These are phyloP conservation scores for Atethmia centrago DNA, from an alignment of 2,888 invertebrate genomes.

Conservation along the genomic window DNA sequence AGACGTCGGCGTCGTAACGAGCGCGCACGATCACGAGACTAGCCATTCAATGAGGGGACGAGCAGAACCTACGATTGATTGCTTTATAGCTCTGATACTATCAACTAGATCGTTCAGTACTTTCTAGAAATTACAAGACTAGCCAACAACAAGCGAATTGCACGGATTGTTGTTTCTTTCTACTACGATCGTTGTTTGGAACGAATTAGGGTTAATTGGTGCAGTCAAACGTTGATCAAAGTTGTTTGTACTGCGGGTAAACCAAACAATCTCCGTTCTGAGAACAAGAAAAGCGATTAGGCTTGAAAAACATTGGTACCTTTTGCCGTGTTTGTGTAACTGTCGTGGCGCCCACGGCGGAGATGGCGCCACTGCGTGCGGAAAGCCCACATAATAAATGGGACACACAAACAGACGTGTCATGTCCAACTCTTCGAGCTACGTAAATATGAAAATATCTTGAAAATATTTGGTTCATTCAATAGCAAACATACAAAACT, in stretches of 20 bases:
- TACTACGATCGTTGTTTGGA: constrained; percentile 51
- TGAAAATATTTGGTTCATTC: neutral
- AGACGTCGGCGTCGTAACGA: constrained; percentile 23
- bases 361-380: constrained; percentile 45
- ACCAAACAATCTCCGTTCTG: constrained; percentile 43
- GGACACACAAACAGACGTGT: constrained; percentile 66
- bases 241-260: constrained; percentile 50
- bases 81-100: constrained; percentile 42
- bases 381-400: constrained; percentile 64
- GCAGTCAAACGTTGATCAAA: constrained; percentile 64
- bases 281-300: constrained; percentile 53
- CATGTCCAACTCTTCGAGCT: neutral
- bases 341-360: constrained; percentile 13
- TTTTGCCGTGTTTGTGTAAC: constrained; percentile 54
- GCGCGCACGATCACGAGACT: constrained; percentile 50
- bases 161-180: constrained; percentile 60
- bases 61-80: constrained; percentile 42
- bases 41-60: constrained; percentile 47
- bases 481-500: constrained; percentile 20
- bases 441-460: constrained; percentile 23
- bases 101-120: constrained; percentile 8
- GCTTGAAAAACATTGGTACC: constrained; percentile 23
- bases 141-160: constrained; percentile 28
- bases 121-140: constrained; percentile 9
- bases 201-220: constrained; percentile 67